Percentiles rank a stretch among this genome's conserved stretches.
phyloP scores from a whole-genome alignment of 2,113 vertebrate genomes.

The Chloropsis cyanopogon region DNA sequence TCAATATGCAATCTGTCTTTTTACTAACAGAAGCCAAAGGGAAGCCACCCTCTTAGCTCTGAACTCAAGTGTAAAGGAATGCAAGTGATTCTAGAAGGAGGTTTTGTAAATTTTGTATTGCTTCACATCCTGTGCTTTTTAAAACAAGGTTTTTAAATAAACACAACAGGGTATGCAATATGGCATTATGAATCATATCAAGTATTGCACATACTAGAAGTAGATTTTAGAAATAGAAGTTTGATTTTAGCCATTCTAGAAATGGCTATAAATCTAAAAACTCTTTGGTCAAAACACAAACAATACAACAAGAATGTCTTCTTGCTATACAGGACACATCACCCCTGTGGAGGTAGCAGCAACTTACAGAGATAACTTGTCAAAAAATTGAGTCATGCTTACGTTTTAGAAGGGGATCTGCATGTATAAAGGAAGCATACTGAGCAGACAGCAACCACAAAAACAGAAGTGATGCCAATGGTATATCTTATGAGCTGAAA shows the following conservation, averaged over 20 bases:
- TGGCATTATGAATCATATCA: not conserved
- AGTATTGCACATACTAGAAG: not conserved
- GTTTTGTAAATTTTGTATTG: not conserved
- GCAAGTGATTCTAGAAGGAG: not conserved
- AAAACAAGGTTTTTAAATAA: not conserved
- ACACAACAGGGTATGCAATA: not conserved
- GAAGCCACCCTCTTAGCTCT: not conserved
- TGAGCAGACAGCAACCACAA: not conserved
- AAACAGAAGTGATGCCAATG: not conserved
- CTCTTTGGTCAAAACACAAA: not conserved
- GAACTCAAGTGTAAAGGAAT: not conserved
- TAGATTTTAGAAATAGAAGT: too few relatives aligned
- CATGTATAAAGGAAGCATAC: not conserved
- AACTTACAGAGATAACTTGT: not conserved
- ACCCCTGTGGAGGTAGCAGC: not conserved
- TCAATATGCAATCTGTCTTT: not conserved
- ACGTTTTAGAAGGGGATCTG: not conserved
- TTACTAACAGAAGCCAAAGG: not conserved
- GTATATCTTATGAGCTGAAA: not conserved
- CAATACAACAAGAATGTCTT: not conserved
- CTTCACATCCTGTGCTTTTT: not conserved
- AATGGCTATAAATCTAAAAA: not conserved
- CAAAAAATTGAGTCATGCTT: not conserved
- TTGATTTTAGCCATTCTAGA: not conserved
- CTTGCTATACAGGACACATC: not conserved